Evolutionary conservation across 2,113 vertebrate species (phyloP).

Genomic region (Cheirogaleus medius): DNA sequence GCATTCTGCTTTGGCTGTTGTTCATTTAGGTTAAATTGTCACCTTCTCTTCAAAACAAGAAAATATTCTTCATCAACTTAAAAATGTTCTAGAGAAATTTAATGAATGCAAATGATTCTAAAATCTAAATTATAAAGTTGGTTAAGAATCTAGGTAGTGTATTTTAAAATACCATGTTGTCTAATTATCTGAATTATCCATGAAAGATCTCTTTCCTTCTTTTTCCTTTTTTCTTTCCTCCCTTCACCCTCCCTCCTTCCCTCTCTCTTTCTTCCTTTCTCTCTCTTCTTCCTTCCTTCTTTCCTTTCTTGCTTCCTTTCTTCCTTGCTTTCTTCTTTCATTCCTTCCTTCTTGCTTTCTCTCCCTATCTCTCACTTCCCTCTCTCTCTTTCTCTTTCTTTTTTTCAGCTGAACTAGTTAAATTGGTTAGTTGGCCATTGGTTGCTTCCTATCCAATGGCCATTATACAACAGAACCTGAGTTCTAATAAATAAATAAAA

Average conservation of each 20-base stretch:
- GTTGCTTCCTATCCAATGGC: background rate
- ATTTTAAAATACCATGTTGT: background rate
- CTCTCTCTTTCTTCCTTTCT: rapidly evolving
- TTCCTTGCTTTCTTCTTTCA: background rate
- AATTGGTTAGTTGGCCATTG: background rate
- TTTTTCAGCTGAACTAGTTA: background rate
- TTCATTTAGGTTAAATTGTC: slow-evolving; percentile 30
- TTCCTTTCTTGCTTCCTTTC: rapidly evolving
- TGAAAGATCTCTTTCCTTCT: background rate
- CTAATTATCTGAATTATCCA: background rate
- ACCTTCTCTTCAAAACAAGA: background rate
- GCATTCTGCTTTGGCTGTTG: background rate
- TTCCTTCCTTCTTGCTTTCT: too few relatives aligned
- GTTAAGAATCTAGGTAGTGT: background rate
- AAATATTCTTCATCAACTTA: background rate
- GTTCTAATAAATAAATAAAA: background rate
- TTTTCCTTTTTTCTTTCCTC: background rate
- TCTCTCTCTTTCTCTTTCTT: rapidly evolving
- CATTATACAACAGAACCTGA: background rate
- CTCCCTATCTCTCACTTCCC: rapidly evolving
- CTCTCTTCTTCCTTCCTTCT: rapidly evolving
- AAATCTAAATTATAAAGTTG: slow-evolving; percentile 23
- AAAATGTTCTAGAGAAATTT: slow-evolving; percentile 35
- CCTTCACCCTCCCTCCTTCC: rapidly evolving
- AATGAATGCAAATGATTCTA: background rate